phyloP scores from a whole-genome alignment of 2,888 invertebrate genomes.

The Carpatolechia fugitivella region DNA sequence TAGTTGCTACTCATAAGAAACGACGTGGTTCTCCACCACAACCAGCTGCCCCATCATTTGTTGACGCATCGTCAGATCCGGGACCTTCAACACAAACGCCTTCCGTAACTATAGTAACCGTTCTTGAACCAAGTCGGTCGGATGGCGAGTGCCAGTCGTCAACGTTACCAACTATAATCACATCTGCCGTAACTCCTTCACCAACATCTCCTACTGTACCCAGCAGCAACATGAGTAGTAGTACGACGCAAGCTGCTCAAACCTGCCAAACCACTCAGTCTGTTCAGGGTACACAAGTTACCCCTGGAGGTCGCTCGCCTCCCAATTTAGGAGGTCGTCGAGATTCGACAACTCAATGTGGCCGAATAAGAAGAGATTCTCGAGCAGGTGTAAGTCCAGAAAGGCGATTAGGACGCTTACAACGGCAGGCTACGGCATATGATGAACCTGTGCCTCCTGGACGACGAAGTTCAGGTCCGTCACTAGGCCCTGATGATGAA shows the following conservation, averaged over 20 bases:
- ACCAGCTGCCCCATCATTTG: constrained; percentile 74
- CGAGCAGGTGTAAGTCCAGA: constrained; percentile 83
- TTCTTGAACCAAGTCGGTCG: constrained; percentile 74
- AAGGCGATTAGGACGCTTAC: constrained; percentile 84
- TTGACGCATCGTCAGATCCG: constrained; percentile 82
- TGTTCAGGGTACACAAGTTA: constrained; percentile 41
- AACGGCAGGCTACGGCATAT: constrained; percentile 92
- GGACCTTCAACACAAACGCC: constrained; percentile 74
- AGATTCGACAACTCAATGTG: constrained; percentile 92
- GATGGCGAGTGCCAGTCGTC: constrained; percentile 82
- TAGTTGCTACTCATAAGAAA: constrained; percentile 82
- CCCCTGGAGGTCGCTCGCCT: constrained; percentile 59
- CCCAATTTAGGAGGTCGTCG: constrained; percentile 81
- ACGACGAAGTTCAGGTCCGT: constrained; percentile 90
- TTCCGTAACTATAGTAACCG: constrained; percentile 68
- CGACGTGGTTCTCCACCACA: constrained; percentile 64
- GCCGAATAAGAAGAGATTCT: constrained; percentile 83
- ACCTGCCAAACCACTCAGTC: constrained; percentile 39
- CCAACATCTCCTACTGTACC: constrained; percentile 85
- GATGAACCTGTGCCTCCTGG: constrained; percentile 90
- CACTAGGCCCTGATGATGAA: constrained; percentile 90
- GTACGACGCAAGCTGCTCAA: constrained; percentile 40
- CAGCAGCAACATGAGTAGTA: background rate
- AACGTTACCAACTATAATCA: constrained; percentile 87
- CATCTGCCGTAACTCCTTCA: constrained; percentile 90